Conservation (phyloP, 2,888 invertebrate genomes). For the Ferrisia virgata region DNA sequence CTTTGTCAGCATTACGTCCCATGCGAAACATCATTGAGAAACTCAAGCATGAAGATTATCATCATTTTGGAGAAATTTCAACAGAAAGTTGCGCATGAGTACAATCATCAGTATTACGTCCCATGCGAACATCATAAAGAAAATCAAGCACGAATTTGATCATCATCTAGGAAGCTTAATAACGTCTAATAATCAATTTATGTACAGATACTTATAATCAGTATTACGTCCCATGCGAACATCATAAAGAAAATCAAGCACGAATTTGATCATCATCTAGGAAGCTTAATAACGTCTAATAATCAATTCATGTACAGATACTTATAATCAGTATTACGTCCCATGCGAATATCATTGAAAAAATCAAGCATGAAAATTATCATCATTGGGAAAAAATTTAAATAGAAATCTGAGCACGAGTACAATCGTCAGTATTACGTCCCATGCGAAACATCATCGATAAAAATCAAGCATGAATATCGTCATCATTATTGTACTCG, state of each 20-base stretch:
- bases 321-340: constrained; percentile 2
- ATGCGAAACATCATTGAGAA: background rate
- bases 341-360: constrained; percentile 10
- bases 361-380: background rate
- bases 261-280: background rate
- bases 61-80: background rate
- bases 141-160: background rate
- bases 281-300: too few species aligned
- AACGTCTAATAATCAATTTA: background rate
- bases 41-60: background rate
- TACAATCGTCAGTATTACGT: background rate
- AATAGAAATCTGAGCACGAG: background rate
- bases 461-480: background rate
- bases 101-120: background rate
- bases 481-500: background rate
- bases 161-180: background rate
- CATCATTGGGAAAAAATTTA: background rate
- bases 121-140: background rate
- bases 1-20: background rate
- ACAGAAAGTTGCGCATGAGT: background rate
- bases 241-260: background rate
- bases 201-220: background rate
- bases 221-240: background rate
- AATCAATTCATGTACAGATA: background rate
- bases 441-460: background rate